Evolutionary conservation across 2,888 invertebrate species (phyloP), one percentile per base, ranked within the genome.

Genomic region (Anticlea derivata): DNA sequence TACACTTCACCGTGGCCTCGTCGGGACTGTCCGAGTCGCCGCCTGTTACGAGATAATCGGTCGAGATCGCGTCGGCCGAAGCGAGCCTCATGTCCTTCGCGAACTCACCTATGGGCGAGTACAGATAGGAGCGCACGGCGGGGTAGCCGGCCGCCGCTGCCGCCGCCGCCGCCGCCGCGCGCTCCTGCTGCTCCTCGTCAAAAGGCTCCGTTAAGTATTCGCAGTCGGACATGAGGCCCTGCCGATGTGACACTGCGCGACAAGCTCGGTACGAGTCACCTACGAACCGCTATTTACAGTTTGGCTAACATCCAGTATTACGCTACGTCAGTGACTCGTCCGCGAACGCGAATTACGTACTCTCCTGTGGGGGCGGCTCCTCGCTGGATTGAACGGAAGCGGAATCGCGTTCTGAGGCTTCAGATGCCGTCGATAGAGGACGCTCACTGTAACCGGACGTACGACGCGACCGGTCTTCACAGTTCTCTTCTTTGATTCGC

Each of bases 21-120:
- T 93, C 93, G 55, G 92, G 89, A 77, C 93, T 93, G 70, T 93
- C 93, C 67, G 92, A 92, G 72, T 93, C 92, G 60, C 86, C 92
- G 84, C 91, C 89, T 89, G 89, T 80, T 78, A 86, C 78, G 77
- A 88, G 70, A 87, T 68, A 78, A 76, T 61, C 59, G 58, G 63
- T 80, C 68, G 75, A 68, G 64, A 70, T 61, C 62, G 65, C 63
- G 59, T 66, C 64, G 49, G 54, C 61, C 60, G 58, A 61, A 38
- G 50, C 61, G 70, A 80, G 80, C 79, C 78, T 78, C 80, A 76
- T 65, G 73, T 66, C 37, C 78, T 73, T 73, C 69, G 60, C 62
- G 58, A 65, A 90, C 91, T 82, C 83, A 91, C 91, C 91, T 84
- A 91, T 85, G 55, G 89, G 83, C 72, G 88, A 86, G 84, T 91